Base-by-base conservation (phyloP, 2,113 vertebrate genomes). In the Astatoreochromis straeleni region DNA sequence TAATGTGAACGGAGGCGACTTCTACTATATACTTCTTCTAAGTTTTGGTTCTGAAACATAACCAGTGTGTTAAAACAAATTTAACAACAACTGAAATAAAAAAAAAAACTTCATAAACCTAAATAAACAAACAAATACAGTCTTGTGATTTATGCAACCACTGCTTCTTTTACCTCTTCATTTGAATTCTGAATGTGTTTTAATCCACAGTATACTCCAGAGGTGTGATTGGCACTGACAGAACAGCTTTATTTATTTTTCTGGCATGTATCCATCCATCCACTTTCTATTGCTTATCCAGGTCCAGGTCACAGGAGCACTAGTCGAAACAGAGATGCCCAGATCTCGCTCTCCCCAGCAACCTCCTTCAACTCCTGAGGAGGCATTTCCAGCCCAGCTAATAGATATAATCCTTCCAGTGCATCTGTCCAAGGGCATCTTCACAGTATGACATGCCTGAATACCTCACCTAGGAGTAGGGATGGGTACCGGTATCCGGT, bases 41-140 rank as follows among this genome's bases (percentile, higher is more conserved):
- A 11, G 70, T 49, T 8, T 49, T 49, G 70, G 70, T 78, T 12
- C 42, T 78, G 3, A 49, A 47, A 47, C 6, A 47, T 47, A 75
- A 47, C 1, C 3, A 73, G 14, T 26, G 68, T 29, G 40, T 17
- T 45, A 73, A 26, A 45, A 24, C 0, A 73, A 45, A 73, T 0
- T 75, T 78, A 49, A 8, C 9, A 29, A 29, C 9, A 75, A 29
- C 40, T 19, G 21, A 47, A 75, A 45, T 26, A 14, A 21, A 17
- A 42, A 45, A 24, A 60, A 42, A 26, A 33, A 7, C 14, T 6
- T 21, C 24, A 75, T 29, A 75, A 29, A 26, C 42, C 14, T 45
- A 45, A 73, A 73, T 4, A 73, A 26, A 45, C 40, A 73, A 73
- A 73, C 6, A 73, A 73, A 73, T 16, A 45, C 38, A 45, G 8